phyloP scores from a whole-genome alignment of 1,140 invertebrate genomes.

The Eriosoma lanigerum region DNA sequence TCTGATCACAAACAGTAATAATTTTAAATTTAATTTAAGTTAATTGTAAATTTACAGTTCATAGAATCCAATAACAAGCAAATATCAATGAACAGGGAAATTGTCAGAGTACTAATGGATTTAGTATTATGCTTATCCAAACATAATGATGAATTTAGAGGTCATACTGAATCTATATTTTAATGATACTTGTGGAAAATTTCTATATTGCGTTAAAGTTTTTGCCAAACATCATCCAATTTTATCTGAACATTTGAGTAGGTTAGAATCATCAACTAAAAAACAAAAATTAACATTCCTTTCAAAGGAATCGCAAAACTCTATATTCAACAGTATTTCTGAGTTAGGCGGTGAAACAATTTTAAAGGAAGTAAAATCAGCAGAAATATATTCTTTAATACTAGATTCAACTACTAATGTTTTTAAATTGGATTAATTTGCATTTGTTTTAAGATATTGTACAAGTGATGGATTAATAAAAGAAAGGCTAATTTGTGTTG shows the following conservation, averaged over 20 bases:
- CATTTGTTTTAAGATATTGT: background rate
- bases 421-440: background rate
- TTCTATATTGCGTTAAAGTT: background rate
- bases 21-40: no score
- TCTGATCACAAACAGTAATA: no score
- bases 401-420: background rate
- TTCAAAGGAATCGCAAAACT: background rate
- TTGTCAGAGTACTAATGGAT: background rate
- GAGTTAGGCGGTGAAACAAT: background rate
- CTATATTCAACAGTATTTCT: background rate
- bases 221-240: conserved; percentile 3
- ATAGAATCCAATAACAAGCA: background rate
- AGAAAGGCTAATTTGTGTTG: background rate
- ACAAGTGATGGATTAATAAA: background rate
- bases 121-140: background rate
- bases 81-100: background rate
- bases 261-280: background rate
- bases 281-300: conserved; percentile 4
- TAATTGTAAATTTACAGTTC: background rate
- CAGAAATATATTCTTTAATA: background rate
- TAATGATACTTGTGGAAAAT: background rate
- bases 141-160: background rate
- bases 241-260: background rate
- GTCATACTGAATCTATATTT: background rate
- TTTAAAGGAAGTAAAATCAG: background rate